Base-by-base conservation (phyloP, 2,888 invertebrate species). In the Polydrusus cervinus region DNA sequence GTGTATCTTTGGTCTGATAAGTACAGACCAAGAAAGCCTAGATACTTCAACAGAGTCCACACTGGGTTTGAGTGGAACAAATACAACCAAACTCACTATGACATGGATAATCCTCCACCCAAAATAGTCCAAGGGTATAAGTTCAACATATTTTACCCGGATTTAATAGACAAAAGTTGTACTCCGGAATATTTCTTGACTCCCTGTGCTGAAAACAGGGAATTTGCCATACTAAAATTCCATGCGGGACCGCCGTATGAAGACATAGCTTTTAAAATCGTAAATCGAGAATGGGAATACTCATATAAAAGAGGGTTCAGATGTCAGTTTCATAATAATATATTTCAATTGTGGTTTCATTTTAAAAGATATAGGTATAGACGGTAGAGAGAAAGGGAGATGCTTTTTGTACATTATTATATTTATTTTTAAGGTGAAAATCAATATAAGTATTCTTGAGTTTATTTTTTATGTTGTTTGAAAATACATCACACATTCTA, bases 51-150 rank as follows among this genome's bases (percentile, higher is more conserved):
- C 89, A 89, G 96, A 71, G 96, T 96, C 3, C 96, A 96, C 85
- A 96, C 96, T 0, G 99, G 99, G 14, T 99, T 99, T 88, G 99
- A 99, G 85, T 99, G 99, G 99, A 99, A 99, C 89, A 99, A 99
- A 88, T 99, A 99, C 89, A 99, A 99, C 89, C 99, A 99, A 89
- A 99, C 99, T 1, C 99, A 99, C 89, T 99, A 99, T 88, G 99
- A 99, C 87, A 97, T 99, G 94, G 99, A 99, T 87, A 99, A 99
- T 89, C 99, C 99, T 65, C 99, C 99, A 9, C 99, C 99, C 0
- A 99, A 99, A 89, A 98, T 99, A 84, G 99, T 99, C 0, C 99
- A 99, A 88, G 99, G 99, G 8, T 99, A 99, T 90, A 99, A 99
- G 88, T 99, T 99, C 88, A 99, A 99, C 88, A 99, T 99, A 82